Percentiles rank a stretch among this genome's conserved stretches.
Evolutionary conservation across 2,797 vertebrate species (phyloP).

Genomic region (Loris lydekkerianus): DNA sequence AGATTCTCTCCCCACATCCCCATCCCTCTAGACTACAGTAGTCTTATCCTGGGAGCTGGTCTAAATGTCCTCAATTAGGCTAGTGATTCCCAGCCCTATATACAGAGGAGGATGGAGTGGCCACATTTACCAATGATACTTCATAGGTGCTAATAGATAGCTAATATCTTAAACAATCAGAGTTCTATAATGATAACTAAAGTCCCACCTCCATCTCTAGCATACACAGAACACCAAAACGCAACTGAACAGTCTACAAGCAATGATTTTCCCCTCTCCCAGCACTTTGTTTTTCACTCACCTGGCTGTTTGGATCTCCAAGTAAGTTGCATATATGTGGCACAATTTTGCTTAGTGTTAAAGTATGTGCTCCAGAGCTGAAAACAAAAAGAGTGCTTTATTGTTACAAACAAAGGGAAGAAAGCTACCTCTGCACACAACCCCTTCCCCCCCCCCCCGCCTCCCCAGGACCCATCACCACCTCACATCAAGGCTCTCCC

Average conservation of each 20-base stretch:
- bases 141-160: background rate
- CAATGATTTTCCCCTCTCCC: background rate
- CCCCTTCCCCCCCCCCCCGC: too few species aligned
- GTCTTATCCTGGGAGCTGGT: background rate
- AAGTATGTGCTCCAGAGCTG: conserved; percentile 97
- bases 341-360: conserved; percentile 99
- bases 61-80: background rate
- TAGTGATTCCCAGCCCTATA: background rate
- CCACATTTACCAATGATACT: background rate
- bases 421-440: background rate
- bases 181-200: background rate
- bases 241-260: background rate
- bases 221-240: background rate
- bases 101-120: background rate
- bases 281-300: conserved; percentile 82
- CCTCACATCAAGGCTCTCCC: background rate
- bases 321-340: conserved; percentile 99
- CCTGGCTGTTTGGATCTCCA: conserved; percentile 98
- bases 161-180: background rate
- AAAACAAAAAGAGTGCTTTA: conserved; percentile 71
- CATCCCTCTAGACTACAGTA: background rate
- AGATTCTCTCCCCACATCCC: background rate
- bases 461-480: background rate
- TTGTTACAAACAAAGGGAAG: background rate
- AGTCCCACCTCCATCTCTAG: background rate